Percentiles rank a stretch among this genome's conserved stretches.
These are phyloP conservation scores for Gnathonemus longibarbis DNA, from an alignment of 2,113 vertebrate species.

Conservation along the genomic window DNA sequence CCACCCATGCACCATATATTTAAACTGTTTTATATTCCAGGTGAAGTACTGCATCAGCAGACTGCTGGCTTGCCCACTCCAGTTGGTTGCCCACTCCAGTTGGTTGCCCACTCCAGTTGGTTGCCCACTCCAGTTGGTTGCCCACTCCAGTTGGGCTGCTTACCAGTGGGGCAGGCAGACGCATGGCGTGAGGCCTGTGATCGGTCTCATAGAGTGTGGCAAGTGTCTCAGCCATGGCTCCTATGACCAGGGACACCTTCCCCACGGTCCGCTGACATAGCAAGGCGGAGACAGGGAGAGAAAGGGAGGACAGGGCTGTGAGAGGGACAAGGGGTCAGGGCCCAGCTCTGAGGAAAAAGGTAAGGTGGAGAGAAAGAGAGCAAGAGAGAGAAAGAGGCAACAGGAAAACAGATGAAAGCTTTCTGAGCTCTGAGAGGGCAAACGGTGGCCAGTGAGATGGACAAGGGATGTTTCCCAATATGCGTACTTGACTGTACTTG, in stretches of 20 bases:
- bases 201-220: slow-evolving; percentile 75
- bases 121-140: not conserved
- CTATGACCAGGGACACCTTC: slow-evolving; percentile 68
- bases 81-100: not conserved
- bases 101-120: not conserved
- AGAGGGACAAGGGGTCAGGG: not conserved
- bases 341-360: not conserved
- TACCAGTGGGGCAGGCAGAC: slow-evolving; percentile 62
- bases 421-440: not conserved
- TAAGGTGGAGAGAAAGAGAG: not conserved
- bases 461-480: not conserved
- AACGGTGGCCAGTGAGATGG: not conserved
- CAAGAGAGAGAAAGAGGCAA: not conserved
- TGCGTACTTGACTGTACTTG: not conserved
- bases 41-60: not conserved
- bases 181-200: slow-evolving; percentile 66
- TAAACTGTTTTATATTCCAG: not conserved
- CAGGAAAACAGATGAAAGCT: not conserved
- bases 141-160: slow-evolving; percentile 38
- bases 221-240: slow-evolving; percentile 69
- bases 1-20: not conserved
- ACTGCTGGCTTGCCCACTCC: not conserved
- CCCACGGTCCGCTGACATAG: slow-evolving; percentile 70
- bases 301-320: slow-evolving; percentile 11
- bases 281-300: slow-evolving; percentile 28